A percentile compares a stretch with the other conserved stretches of the same genome.
Evolutionary conservation across 2,113 vertebrate species (phyloP).

Genomic region (Phrynocephalus versicolor): DNA sequence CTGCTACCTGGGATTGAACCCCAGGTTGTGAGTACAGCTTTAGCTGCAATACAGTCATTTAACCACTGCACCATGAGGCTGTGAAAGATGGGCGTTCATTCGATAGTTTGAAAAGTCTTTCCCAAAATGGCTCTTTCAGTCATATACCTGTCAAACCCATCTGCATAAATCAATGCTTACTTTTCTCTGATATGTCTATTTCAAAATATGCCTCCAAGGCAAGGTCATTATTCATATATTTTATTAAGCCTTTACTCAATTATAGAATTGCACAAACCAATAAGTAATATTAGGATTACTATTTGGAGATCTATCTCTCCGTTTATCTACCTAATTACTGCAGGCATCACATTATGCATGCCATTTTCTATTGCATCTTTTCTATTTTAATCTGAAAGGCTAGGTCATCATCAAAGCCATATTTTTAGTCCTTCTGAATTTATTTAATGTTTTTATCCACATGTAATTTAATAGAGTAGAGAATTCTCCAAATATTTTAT

Average conservation of each 20-base stretch:
- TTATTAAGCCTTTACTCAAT: background rate
- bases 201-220: background rate
- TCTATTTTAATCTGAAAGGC: background rate
- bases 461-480: background rate
- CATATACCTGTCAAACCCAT: background rate
- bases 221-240: background rate
- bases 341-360: background rate
- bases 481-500: background rate
- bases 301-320: background rate
- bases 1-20: too few relatives aligned
- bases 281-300: background rate
- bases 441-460: background rate
- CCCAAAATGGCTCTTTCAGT: constrained; percentile 4
- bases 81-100: background rate
- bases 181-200: background rate
- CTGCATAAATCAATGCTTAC: background rate
- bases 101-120: background rate
- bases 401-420: background rate
- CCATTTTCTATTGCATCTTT: background rate
- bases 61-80: too few relatives aligned
- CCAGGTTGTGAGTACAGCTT: too few relatives aligned
- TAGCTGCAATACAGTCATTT: too few relatives aligned
- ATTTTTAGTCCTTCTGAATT: background rate
- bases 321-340: background rate
- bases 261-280: background rate